phyloP scores from a whole-genome alignment of 2,888 invertebrate genomes.

The Chrysolina oricalcia region DNA sequence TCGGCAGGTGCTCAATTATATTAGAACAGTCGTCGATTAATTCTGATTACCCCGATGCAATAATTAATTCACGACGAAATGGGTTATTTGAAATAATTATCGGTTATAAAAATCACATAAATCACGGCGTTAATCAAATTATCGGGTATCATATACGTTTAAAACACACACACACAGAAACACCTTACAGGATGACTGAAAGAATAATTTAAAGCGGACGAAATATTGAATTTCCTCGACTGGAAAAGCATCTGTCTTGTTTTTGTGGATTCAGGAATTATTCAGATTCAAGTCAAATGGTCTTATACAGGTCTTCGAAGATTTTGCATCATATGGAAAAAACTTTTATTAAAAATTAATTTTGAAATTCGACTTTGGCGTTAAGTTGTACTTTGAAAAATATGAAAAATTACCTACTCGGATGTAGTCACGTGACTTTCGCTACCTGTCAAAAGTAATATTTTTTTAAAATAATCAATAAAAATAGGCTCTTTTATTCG shows the following conservation, averaged over 20 bases:
- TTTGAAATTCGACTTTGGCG: no score
- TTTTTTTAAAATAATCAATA: no score
- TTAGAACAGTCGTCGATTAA: neutral
- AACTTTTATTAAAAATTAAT: no score
- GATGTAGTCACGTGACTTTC: no score
- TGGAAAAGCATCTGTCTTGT: no score
- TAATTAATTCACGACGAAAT: slow-evolving; percentile 15
- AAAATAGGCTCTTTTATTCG: no score
- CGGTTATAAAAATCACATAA: slow-evolving; percentile 13
- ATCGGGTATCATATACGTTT: slow-evolving; percentile 8
- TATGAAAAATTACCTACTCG: no score
- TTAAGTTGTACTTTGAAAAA: no score
- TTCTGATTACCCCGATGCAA: neutral
- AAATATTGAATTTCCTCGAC: neutral
- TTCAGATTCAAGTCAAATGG: neutral
- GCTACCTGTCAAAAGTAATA: no score
- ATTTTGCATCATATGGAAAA: no score
- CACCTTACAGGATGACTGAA: neutral
- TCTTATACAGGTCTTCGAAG: no score
- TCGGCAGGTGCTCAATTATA: slow-evolving; percentile 3
- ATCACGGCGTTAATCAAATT: slow-evolving; percentile 2
- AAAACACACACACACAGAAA: neutral
- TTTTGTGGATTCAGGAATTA: neutral
- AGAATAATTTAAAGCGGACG: neutral
- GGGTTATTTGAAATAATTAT: slow-evolving; percentile 16